These are phyloP conservation scores for Poecile montanus DNA, from an alignment of 2,797 vertebrate genomes.

Conservation along the genomic window DNA sequence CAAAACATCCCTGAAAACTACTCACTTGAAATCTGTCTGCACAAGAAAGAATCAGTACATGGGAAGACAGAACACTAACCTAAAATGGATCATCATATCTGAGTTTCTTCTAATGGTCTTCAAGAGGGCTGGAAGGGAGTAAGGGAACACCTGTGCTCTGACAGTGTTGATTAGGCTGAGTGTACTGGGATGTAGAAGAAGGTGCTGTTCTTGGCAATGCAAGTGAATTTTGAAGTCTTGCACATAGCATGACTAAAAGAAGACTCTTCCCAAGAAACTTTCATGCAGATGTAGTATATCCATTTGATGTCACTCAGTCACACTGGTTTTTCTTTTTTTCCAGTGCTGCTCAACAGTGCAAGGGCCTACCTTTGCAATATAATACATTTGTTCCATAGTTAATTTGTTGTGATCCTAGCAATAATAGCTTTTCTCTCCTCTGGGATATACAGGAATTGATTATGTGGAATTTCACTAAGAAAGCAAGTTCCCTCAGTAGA, in stretches of 20 bases:
- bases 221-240: background rate
- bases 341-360: background rate
- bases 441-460: background rate
- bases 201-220: background rate
- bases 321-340: background rate
- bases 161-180: background rate
- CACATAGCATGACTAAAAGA: background rate
- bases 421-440: background rate
- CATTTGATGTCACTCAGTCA: background rate
- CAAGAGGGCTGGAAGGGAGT: background rate
- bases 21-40: background rate
- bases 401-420: conserved; percentile 1
- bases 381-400: background rate
- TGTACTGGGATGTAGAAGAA: background rate
- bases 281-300: background rate
- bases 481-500: background rate
- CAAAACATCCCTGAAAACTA: background rate
- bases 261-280: background rate
- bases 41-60: background rate
- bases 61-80: background rate
- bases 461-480: conserved; percentile 2
- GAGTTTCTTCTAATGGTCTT: background rate
- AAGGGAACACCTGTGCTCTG: background rate
- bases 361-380: background rate
- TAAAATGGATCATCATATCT: background rate